Percentiles rank a stretch among this genome's conserved stretches.
phyloP scores from a whole-genome alignment of 1,140 invertebrate genomes.

The Phortica variegata region DNA sequence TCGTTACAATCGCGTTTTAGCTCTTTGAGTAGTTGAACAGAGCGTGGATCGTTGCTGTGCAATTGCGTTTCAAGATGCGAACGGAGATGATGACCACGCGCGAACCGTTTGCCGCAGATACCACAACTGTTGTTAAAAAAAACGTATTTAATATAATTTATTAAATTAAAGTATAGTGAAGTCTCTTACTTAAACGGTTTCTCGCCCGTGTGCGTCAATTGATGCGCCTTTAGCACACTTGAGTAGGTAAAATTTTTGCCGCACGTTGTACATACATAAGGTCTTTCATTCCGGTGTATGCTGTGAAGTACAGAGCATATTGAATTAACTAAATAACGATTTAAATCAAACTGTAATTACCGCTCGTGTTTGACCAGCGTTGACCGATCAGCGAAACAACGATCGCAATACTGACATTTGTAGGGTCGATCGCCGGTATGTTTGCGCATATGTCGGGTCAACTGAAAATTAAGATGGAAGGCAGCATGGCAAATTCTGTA shows the following conservation, averaged over 20 bases:
- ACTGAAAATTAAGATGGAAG: slow-evolving; percentile 51
- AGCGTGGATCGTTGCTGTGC: slow-evolving; percentile 42
- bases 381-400: slow-evolving; percentile 66
- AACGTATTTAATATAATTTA: background rate
- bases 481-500: slow-evolving; percentile 42
- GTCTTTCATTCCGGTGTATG: slow-evolving; percentile 74
- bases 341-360: too few species aligned
- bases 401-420: slow-evolving; percentile 68
- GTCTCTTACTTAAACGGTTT: slow-evolving; percentile 36
- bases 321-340: too few species aligned
- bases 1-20: too few species aligned
- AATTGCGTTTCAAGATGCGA: slow-evolving; percentile 48
- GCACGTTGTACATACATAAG: slow-evolving; percentile 69
- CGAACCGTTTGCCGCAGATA: slow-evolving; percentile 44
- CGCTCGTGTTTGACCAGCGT: slow-evolving; percentile 63
- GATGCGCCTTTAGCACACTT: slow-evolving; percentile 64
- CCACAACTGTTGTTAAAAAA: slow-evolving; percentile 35
- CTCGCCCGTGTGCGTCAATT: slow-evolving; percentile 53
- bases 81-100: slow-evolving; percentile 46
- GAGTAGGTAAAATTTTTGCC: slow-evolving; percentile 72
- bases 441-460: slow-evolving; percentile 50
- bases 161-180: background rate
- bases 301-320: too few species aligned
- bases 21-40: background rate
- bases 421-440: slow-evolving; percentile 61